These are phyloP conservation scores for Dromiciops gliroides DNA, from an alignment of 2,113 vertebrate species.

Conservation along the genomic window DNA sequence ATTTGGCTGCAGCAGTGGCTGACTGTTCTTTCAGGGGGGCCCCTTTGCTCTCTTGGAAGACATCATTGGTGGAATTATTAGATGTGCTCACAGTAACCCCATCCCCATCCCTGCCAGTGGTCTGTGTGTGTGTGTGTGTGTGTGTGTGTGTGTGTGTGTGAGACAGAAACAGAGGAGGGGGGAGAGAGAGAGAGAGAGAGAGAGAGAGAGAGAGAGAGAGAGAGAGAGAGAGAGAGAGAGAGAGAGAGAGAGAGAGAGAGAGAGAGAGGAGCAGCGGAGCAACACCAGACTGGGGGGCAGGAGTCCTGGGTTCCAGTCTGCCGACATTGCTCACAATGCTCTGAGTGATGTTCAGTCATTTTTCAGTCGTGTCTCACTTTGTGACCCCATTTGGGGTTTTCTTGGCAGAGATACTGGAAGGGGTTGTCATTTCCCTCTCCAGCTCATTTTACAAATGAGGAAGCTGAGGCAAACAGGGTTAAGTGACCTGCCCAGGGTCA, in stretches of 20 bases:
- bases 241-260: background rate
- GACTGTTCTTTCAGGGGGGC: conserved; percentile 80
- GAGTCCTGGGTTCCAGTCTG: conserved; percentile 8
- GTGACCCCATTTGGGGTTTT: background rate
- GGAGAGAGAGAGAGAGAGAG: too few species aligned
- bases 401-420: background rate
- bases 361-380: background rate
- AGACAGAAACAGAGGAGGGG: too few species aligned
- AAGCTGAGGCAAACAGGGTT: background rate
- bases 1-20: conserved; percentile 81
- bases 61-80: conserved; percentile 69
- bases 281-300: conserved; percentile 46
- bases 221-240: too few species aligned
- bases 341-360: background rate
- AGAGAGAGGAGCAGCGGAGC: conserved; percentile 24
- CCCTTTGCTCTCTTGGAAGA: conserved; percentile 82
- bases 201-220: too few species aligned
- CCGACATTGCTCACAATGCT: background rate
- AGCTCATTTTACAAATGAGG: background rate
- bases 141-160: too few species aligned
- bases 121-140: too few species aligned
- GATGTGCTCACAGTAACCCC: too few species aligned
- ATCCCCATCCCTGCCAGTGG: too few species aligned
- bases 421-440: background rate
- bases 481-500: background rate